A percentile compares a stretch with the other conserved stretches of the same genome.
Conservation (phyloP, 2,113 vertebrate species). For the Takifugu flavidus region DNA sequence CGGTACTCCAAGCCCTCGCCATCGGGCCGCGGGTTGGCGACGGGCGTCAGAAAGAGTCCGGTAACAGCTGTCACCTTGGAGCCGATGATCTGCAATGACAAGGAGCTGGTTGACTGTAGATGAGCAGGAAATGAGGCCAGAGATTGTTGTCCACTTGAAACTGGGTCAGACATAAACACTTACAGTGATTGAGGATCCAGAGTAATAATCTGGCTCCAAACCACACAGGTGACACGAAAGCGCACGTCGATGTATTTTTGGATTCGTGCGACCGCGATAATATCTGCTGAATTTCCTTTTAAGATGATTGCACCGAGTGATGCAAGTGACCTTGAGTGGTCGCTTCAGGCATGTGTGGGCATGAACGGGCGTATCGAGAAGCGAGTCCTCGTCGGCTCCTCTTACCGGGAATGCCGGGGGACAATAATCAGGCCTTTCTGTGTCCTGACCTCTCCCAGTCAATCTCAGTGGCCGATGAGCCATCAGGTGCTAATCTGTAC, state of each 20-base stretch:
- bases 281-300: conserved; percentile 22
- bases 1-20: conserved; percentile 35
- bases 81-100: conserved; percentile 44
- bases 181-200: conserved; percentile 13
- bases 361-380: background rate
- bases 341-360: conserved; percentile 23
- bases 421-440: conserved; percentile 30
- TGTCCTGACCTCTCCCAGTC: conserved; percentile 52
- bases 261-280: conserved; percentile 29
- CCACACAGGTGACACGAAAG: background rate
- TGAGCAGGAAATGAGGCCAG: conserved; percentile 23
- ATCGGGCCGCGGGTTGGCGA: background rate
- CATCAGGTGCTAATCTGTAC: conserved; percentile 59
- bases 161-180: conserved; percentile 26
- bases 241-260: background rate
- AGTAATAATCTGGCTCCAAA: background rate
- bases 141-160: conserved; percentile 35
- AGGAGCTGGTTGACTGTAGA: conserved; percentile 33
- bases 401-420: conserved; percentile 21
- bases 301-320: conserved; percentile 34
- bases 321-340: conserved; percentile 33
- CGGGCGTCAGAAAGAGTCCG: conserved; percentile 26
- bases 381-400: conserved; percentile 23
- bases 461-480: conserved; percentile 32
- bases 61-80: conserved; percentile 63